Conservation (phyloP, 1,140 invertebrate species). For the Ladona fulva region DNA sequence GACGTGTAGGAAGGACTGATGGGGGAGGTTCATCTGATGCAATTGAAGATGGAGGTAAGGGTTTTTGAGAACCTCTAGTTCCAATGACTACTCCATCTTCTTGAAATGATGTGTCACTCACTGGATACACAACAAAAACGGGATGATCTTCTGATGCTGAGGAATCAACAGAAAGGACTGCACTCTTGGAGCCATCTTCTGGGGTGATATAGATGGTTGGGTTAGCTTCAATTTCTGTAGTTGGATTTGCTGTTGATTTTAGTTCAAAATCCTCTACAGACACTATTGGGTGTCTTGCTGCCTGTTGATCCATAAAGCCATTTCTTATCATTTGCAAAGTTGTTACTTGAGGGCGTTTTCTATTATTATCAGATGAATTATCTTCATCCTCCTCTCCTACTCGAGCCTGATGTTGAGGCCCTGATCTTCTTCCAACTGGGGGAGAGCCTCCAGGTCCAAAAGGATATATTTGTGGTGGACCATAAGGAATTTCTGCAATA, state of each 20-base stretch:
- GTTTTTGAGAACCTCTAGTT: conserved; percentile 42
- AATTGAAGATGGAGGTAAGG: conserved; percentile 43
- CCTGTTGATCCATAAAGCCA: not conserved
- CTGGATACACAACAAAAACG: conserved; percentile 55
- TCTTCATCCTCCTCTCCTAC: not conserved
- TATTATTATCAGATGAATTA: not conserved
- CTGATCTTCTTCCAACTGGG: conserved; percentile 9
- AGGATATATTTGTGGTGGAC: conserved; percentile 20
- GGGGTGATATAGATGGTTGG: not conserved
- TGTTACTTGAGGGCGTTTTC: not conserved
- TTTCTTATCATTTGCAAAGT: not conserved
- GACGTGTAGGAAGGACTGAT: not conserved
- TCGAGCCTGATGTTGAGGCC: not conserved
- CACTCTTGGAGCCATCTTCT: not conserved
- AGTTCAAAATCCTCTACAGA: not conserved
- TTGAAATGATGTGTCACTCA: conserved; percentile 39
- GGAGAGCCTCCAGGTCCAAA: not conserved
- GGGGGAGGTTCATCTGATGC: conserved; percentile 11
- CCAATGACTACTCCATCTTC: conserved; percentile 47
- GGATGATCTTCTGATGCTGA: conserved; percentile 26
- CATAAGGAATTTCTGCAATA: conserved; percentile 14
- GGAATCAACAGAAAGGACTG: not conserved
- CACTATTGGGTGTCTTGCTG: not conserved
- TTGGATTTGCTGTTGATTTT: not conserved
- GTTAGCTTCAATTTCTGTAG: not conserved